Evolutionary conservation across 2,888 invertebrate species (phyloP), one percentile per base, ranked within the genome.

Genomic region (Drosophila multiciliata): DNA sequence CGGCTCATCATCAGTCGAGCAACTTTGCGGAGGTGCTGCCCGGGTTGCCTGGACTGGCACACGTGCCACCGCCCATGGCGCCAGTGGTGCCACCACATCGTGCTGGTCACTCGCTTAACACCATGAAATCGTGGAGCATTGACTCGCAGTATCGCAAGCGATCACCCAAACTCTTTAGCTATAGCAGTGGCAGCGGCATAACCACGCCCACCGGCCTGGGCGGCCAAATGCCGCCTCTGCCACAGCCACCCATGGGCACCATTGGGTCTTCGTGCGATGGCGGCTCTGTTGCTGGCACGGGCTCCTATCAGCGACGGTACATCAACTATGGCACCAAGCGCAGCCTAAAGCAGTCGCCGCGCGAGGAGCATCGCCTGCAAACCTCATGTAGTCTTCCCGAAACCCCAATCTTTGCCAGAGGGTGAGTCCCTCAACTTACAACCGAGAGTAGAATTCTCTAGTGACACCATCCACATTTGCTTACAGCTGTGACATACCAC

Each of bases 361-460:
- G 95, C 52, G 95, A 95, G 59, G 96, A 95, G 55, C 93, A 93
- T 78, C 94, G 95, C 76, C 91, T 97, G 92, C 97, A 97, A 92
- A 97, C 97, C 5, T 97, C 97, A 1, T 97, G 97, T 82, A 97
- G 97, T 89, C 94, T 97, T 68, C 97, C 97, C n/a, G 97, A 97
- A 93, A 97, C 97, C 1, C 97, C 97, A 1, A 97, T 97, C 73
- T 97, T 97, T 92, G 96, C 97, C 5, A 94, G 97, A 80, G 97
- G 97, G 93, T 93, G 75, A 73, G 71, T 5, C 7, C 23, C 6
- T 1, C 23, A 9, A 23, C 8, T 20, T 20, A 35, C 17, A 6
- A 29, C 3, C 2, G 6, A 8, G 40, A 8, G 40, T 52, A 17
- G 1, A 17, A 33, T 23, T 4, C 6, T n/a, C 17, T 17, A 8